phyloP scores from a whole-genome alignment of 2,888 invertebrate species.

The Sarcophaga caerulescens region DNA sequence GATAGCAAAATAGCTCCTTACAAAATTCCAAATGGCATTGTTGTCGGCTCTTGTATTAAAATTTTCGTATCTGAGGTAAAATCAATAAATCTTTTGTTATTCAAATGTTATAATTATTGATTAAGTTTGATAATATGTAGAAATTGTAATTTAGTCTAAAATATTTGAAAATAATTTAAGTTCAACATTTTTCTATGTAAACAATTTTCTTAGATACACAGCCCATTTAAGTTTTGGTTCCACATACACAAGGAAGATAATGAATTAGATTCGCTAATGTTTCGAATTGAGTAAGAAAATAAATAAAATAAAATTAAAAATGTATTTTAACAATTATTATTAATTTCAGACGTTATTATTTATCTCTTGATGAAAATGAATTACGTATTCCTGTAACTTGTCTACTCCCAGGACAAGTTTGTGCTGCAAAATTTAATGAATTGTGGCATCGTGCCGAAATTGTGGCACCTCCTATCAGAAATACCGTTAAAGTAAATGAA shows the following conservation, averaged over 20 bases:
- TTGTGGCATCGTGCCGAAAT: constrained; percentile 78
- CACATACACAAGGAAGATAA: constrained; percentile 73
- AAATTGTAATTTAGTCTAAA: too few relatives aligned
- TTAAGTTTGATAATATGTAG: too few relatives aligned
- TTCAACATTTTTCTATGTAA: too few relatives aligned
- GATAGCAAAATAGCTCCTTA: constrained; percentile 70
- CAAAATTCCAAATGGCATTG: constrained; percentile 51
- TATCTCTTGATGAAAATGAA: constrained; percentile 42
- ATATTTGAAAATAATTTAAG: too few relatives aligned
- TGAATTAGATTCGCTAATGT: constrained; percentile 71
- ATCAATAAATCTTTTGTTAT: not conserved
- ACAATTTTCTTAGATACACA: constrained; percentile 71
- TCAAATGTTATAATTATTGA: too few relatives aligned
- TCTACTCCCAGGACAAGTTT: constrained; percentile 74
- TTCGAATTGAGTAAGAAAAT: constrained; percentile 74
- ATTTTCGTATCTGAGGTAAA: constrained; percentile 73
- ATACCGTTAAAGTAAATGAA: constrained; percentile 72
- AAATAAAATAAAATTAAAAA: too few relatives aligned
- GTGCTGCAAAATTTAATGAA: constrained; percentile 70
- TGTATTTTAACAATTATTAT: too few relatives aligned
- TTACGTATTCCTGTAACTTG: constrained; percentile 72
- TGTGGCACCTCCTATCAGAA: constrained; percentile 65
- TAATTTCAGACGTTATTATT: constrained; percentile 72
- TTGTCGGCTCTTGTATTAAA: constrained; percentile 66
- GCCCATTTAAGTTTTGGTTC: constrained; percentile 76